phyloP scores from a whole-genome alignment of 1,140 invertebrate species.

The Parasteatoda tepidariorum region DNA sequence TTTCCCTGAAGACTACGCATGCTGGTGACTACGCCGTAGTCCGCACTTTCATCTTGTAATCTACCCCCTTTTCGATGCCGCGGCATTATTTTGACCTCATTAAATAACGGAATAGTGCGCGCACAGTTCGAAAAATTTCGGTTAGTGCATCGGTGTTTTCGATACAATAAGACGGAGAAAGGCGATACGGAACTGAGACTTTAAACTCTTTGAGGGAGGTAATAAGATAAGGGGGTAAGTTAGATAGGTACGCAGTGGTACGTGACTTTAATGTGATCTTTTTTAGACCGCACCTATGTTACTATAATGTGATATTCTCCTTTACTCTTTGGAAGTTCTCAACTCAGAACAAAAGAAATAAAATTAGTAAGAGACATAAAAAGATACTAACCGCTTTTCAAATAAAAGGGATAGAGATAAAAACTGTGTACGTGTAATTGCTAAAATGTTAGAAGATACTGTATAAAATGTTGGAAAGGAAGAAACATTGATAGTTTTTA shows the following conservation, averaged over 20 bases:
- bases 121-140: no score
- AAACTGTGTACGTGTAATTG: no score
- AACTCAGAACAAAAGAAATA: not conserved
- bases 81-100: not conserved
- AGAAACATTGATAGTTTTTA: no score
- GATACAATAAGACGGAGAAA: not conserved
- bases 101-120: not conserved
- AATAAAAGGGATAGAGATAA: no score
- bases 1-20: not conserved
- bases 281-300: not conserved
- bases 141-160: not conserved
- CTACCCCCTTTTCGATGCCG: not conserved
- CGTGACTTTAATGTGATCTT: not conserved
- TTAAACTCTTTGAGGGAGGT: not conserved
- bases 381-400: no score
- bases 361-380: no score
- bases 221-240: not conserved
- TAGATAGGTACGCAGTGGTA: not conserved
- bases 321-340: no score
- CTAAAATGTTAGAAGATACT: no score
- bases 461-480: no score
- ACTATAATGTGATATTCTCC: not conserved
- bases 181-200: no score
- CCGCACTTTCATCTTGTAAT: conserved; percentile 1
- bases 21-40: not conserved